A percentile compares a stretch with the other conserved stretches of the same genome.
Evolutionary conservation across 1,140 invertebrate species (phyloP).

Genomic region (Hylaeus volcanicus): DNA sequence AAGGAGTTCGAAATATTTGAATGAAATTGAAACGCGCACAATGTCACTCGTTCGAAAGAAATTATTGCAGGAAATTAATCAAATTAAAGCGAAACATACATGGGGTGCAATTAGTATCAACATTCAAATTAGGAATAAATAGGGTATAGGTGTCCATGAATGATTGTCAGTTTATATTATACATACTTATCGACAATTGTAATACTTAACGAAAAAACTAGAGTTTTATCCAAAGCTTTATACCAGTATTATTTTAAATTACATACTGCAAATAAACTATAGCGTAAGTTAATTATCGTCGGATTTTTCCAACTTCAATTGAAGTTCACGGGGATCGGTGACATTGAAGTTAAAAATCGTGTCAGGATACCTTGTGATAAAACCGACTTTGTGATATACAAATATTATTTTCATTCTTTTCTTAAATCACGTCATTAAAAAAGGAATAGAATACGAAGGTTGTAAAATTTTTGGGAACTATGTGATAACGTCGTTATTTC

Average conservation of each 20-base stretch:
- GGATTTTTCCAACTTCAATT: constrained; percentile 16
- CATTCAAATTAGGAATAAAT: constrained; percentile 9
- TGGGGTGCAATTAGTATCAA: constrained; percentile 29
- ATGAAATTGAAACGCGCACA: neutral
- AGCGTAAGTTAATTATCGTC: constrained; percentile 17
- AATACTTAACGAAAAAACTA: constrained; percentile 5
- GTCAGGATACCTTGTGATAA: constrained; percentile 25
- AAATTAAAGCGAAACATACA: neutral
- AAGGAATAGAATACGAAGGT: constrained; percentile 9
- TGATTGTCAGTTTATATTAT: constrained; percentile 15
- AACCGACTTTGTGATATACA: constrained; percentile 38
- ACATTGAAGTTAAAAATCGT: neutral
- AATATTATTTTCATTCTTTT: constrained; percentile 19
- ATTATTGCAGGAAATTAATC: neutral
- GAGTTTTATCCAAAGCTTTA: constrained; percentile 48
- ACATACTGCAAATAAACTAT: constrained; percentile 23
- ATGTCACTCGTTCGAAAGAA: neutral
- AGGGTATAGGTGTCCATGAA: neutral
- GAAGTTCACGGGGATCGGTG: neutral
- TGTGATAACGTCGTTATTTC: constrained; percentile 46
- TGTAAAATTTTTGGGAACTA: constrained; percentile 27
- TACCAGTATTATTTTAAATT: constrained; percentile 42
- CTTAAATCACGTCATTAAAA: neutral
- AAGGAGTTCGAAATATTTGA: neutral
- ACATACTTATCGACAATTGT: neutral